These are phyloP conservation scores for Puma concolor DNA, from an alignment of 2,113 vertebrate species.

Conservation along the genomic window DNA sequence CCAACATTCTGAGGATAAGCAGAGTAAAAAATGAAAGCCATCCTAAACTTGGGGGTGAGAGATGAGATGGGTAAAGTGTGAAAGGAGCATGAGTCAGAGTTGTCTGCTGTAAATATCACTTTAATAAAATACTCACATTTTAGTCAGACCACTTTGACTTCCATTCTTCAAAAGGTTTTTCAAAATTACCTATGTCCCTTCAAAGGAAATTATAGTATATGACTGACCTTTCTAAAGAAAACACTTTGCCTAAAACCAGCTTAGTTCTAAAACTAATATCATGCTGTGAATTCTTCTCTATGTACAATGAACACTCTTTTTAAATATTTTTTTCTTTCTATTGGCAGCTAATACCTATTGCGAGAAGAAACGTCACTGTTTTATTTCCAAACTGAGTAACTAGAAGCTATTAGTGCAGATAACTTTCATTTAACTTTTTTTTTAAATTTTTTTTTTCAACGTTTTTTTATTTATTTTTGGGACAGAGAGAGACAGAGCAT, in stretches of 20 bases:
- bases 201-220: not conserved
- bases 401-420: not conserved
- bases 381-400: not conserved
- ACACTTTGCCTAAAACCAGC: not conserved
- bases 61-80: not conserved
- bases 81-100: not conserved
- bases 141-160: not conserved
- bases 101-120: not conserved
- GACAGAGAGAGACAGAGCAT: too few relatives aligned
- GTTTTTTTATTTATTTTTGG: too few relatives aligned
- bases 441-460: too few relatives aligned
- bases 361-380: not conserved
- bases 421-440: not conserved
- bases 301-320: not conserved
- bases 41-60: not conserved
- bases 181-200: not conserved
- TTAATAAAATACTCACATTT: not conserved
- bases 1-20: not conserved
- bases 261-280: not conserved
- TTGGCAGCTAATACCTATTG: not conserved
- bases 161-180: not conserved
- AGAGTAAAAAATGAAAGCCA: not conserved
- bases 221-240: not conserved
- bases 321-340: not conserved
- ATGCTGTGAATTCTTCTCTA: not conserved